phyloP scores from a whole-genome alignment of 64 coral and sea anemone genomes.

The Actinia equina region DNA sequence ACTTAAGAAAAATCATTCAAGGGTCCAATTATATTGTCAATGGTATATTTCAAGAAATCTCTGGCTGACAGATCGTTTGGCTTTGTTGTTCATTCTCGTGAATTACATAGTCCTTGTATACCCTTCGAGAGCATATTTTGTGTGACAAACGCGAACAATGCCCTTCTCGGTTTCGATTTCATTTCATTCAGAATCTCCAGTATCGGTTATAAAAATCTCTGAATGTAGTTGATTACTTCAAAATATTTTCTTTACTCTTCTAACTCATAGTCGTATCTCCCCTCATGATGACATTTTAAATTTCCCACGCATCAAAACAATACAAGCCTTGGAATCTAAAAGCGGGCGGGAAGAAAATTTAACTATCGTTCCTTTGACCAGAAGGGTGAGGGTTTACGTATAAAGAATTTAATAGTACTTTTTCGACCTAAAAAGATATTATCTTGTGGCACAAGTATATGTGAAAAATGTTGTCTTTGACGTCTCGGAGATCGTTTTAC shows the following conservation, averaged over 20 bases:
- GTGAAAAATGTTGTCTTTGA: not conserved
- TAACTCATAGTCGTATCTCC: slow-evolving; percentile 14
- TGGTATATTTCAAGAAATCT: not conserved
- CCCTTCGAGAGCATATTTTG: not conserved
- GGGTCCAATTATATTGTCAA: not conserved
- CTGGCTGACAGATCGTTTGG: not conserved
- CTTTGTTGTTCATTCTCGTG: not conserved
- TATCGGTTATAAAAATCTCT: slow-evolving; percentile 21
- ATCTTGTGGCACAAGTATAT: not conserved
- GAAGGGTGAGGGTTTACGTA: not conserved
- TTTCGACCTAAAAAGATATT: not conserved
- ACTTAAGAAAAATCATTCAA: not conserved
- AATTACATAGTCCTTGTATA: not conserved
- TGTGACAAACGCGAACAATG: not conserved
- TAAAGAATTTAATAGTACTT: not conserved
- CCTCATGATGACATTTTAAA: slow-evolving; percentile 70
- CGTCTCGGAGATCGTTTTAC: not conserved
- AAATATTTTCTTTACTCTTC: slow-evolving; percentile 7
- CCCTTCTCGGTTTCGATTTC: slow-evolving; percentile 14
- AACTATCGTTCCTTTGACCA: not conserved
- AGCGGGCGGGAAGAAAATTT: not conserved
- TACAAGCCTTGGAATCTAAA: not conserved
- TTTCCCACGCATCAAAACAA: slow-evolving; percentile 80
- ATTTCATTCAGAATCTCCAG: not conserved
- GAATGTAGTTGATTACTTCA: not conserved